phyloP scores from a whole-genome alignment of 1,140 invertebrate genomes.

The Drosophila simulans region DNA sequence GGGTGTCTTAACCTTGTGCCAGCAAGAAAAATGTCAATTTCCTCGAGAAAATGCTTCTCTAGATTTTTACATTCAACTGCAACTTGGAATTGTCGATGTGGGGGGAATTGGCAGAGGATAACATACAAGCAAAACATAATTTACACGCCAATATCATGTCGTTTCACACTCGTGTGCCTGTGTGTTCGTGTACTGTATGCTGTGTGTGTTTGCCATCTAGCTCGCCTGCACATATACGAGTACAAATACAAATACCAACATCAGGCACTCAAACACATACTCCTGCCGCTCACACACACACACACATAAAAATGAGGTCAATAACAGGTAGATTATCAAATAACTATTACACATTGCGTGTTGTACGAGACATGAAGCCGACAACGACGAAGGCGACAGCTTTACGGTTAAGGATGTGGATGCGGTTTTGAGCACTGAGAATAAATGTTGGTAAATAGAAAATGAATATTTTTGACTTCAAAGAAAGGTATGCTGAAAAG shows the following conservation, averaged over 20 bases:
- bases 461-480: too few relatives aligned
- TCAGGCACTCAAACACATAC: constrained; percentile 9
- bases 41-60: constrained; percentile 19
- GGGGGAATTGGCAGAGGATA: constrained; percentile 21
- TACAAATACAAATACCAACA: constrained; percentile 55
- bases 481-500: background rate
- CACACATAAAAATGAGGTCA: constrained; percentile 75
- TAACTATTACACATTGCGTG: constrained; percentile 70
- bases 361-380: constrained; percentile 34
- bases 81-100: background rate
- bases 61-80: constrained; percentile 40
- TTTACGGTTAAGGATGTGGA: constrained; percentile 18
- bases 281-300: constrained; percentile 17
- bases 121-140: constrained; percentile 66
- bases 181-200: constrained; percentile 3
- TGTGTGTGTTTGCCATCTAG: constrained; percentile 18
- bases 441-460: background rate
- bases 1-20: constrained; percentile 13
- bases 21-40: constrained; percentile 37
- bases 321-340: constrained; percentile 83
- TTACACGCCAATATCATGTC: constrained; percentile 66
- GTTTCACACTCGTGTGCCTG: constrained; percentile 27
- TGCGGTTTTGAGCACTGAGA: constrained; percentile 6
- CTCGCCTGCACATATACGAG: constrained; percentile 18
- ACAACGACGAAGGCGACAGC: constrained; percentile 14